A percentile compares a stretch with the other conserved stretches of the same genome.
These are phyloP conservation scores for Cyrtonyx montezumae DNA, from an alignment of 2,113 vertebrate species.

Conservation along the genomic window DNA sequence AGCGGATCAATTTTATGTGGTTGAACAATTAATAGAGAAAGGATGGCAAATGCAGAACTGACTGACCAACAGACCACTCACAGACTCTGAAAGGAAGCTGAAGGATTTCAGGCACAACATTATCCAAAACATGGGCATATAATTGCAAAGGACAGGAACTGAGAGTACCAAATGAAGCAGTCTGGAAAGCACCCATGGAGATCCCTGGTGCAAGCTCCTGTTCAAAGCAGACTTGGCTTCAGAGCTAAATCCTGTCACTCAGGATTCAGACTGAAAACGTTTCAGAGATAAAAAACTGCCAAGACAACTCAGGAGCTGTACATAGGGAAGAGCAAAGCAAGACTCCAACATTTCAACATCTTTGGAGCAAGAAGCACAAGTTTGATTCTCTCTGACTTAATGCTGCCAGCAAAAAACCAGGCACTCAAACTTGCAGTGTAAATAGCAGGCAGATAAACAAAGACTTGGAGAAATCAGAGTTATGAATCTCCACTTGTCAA, in stretches of 20 bases:
- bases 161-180: background rate
- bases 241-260: background rate
- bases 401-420: background rate
- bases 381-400: background rate
- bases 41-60: background rate
- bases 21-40: background rate
- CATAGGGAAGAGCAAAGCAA: background rate
- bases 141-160: background rate
- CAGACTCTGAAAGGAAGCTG: background rate
- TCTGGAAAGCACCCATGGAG: background rate
- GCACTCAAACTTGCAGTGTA: background rate
- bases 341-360: background rate
- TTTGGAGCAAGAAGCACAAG: background rate
- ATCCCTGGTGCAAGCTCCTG: background rate
- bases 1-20: background rate
- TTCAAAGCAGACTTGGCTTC: background rate
- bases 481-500: background rate
- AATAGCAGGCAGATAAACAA: background rate
- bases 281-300: background rate
- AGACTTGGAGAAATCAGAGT: background rate
- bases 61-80: background rate
- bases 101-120: background rate
- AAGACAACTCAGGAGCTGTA: background rate
- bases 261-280: background rate
- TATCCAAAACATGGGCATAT: background rate